Base-by-base conservation (phyloP, 2,113 vertebrate species). In the Equus quagga region DNA sequence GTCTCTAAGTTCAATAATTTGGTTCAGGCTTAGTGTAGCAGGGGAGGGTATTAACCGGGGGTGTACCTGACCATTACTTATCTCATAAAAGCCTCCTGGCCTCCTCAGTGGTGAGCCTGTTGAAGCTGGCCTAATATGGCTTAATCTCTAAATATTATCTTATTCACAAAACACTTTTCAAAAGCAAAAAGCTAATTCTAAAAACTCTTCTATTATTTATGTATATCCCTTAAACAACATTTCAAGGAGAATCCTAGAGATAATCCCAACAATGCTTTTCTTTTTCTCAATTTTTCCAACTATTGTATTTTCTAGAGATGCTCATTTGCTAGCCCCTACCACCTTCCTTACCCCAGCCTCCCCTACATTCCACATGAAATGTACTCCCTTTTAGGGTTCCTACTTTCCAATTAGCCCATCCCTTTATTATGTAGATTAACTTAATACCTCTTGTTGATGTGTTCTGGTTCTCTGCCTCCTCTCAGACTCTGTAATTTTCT, bases 271-370 rank as follows among this genome's bases (percentile, higher is more conserved):
- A 72, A 46, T 6, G 70, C 6, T 9, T 69, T 76, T 73, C 17
- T 7, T 75, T 73, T n/a, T 19, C 28, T 56, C 10, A 73, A n/a
- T 82, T 56, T 96, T 28, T 41, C 10, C 19, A 58, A 4, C 1
- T 3, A 76, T 84, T 83, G 72, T 46, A 51, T 83, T 89, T 56
- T 89, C 12, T 31, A 14, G 28, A 76, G 15, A 44, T 36, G 44
- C 23, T 96, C 14, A 6, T n/a, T 49, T 31, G 8, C 13, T 49
- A 0, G 3, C 12, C 26, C 5, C 12, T 44, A 9, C n/a, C 28
- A 6, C 2, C 3, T 19, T 1, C 14, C 18, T 65, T 41, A 21
- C 0, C 17, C 7, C 13, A 6, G 0, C 41, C 11, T n/a, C 64
- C 44, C 80, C 18, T 76, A 1, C 12, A 44, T 26, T 11, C 6